phyloP scores from a whole-genome alignment of 2,113 vertebrate species.

The Elgaria multicarinata region DNA sequence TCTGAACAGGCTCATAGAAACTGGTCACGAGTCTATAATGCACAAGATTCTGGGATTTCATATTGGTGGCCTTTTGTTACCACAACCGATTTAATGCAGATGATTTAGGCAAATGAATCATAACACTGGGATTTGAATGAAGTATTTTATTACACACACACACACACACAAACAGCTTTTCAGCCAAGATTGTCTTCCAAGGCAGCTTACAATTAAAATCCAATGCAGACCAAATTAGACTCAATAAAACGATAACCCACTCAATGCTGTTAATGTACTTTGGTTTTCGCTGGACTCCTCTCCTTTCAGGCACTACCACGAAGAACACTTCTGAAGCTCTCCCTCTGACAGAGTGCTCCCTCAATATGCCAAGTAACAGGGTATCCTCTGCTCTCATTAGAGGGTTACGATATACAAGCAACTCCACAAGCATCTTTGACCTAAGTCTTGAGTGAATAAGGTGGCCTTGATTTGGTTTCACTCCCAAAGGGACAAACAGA shows the following conservation, averaged over 20 bases:
- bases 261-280: not conserved
- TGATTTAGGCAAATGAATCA: not conserved
- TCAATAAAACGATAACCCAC: not conserved
- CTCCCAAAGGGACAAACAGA: not conserved
- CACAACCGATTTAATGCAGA: not conserved
- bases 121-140: constrained; percentile 4
- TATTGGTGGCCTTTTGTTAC: not conserved
- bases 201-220: not conserved
- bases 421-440: not conserved
- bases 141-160: not conserved
- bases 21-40: not conserved
- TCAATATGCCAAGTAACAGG: not conserved
- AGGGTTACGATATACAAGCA: not conserved
- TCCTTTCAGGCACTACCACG: not conserved
- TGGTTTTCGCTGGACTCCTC: not conserved
- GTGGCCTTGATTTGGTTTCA: not conserved
- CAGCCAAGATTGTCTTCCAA: not conserved
- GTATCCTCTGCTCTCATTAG: not conserved
- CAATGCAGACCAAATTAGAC: not conserved
- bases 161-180: not conserved
- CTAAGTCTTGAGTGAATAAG: not conserved
- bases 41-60: not conserved
- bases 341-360: not conserved
- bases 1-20: too few species aligned
- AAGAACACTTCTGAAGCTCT: not conserved